A percentile compares a stretch with the other conserved stretches of the same genome.
Evolutionary conservation across 2,797 vertebrate genomes (phyloP).

Genomic region (Carcharodon carcharias): DNA sequence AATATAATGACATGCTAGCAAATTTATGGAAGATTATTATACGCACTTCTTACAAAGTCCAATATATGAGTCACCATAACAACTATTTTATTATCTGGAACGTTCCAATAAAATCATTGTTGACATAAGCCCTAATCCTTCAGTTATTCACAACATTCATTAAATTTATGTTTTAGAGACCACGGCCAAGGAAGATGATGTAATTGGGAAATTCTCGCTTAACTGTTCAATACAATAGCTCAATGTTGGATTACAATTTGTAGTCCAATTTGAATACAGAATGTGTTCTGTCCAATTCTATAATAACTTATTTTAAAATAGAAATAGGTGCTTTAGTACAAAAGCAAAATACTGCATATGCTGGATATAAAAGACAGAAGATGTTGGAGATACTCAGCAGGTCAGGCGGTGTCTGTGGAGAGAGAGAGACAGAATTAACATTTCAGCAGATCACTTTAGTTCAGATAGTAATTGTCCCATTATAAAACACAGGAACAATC

Average conservation of each 20-base stretch:
- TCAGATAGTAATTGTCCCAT: not conserved
- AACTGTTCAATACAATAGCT: not conserved
- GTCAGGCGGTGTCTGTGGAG: not conserved
- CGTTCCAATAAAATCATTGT: not conserved
- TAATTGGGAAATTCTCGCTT: not conserved
- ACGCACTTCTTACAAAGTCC: not conserved
- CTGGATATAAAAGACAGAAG: not conserved
- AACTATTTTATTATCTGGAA: not conserved
- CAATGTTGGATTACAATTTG: not conserved
- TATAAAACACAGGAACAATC: not conserved
- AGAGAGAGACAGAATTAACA: not conserved
- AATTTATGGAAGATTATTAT: constrained; percentile 21
- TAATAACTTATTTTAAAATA: not conserved
- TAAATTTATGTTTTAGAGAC: not conserved
- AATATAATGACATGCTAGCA: not conserved
- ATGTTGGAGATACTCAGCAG: not conserved
- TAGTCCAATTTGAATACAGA: not conserved
- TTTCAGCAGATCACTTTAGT: not conserved
- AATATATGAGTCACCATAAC: not conserved
- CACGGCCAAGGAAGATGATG: not conserved
- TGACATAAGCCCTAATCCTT: not conserved
- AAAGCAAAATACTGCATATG: not conserved
- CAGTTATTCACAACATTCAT: not conserved
- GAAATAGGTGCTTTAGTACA: not conserved
- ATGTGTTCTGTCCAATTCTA: not conserved